Percentiles rank a stretch among this genome's conserved stretches.
These are phyloP conservation scores for Myiopsitta monachus DNA, from an alignment of 2,113 vertebrate genomes.

Conservation along the genomic window DNA sequence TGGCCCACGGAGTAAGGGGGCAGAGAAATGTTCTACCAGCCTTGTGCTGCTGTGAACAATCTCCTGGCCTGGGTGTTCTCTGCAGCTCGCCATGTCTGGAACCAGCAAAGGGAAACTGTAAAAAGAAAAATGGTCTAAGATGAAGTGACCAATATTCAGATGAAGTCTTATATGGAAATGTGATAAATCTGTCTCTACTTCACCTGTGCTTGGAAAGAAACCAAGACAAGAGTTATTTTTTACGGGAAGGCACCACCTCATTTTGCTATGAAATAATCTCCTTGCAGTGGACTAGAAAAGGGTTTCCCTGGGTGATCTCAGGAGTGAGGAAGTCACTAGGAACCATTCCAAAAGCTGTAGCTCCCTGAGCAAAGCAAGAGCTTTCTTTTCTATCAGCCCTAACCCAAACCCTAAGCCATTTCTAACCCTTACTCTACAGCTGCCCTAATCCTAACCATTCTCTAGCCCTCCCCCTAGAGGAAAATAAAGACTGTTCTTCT, in stretches of 20 bases:
- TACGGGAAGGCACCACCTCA: not conserved
- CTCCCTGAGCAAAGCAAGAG: not conserved
- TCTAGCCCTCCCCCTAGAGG: not conserved
- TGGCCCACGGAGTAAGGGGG: not conserved
- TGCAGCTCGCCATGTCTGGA: not conserved
- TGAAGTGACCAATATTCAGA: not conserved
- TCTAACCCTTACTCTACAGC: not conserved
- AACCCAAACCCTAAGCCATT: not conserved
- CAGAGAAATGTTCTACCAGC: not conserved
- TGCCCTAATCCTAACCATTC: not conserved
- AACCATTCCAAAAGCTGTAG: not conserved
- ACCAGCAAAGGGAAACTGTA: not conserved
- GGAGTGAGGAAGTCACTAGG: not conserved
- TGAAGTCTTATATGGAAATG: not conserved
- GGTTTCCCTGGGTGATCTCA: not conserved
- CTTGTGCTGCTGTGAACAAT: not conserved
- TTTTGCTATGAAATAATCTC: not conserved
- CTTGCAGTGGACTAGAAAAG: not conserved
- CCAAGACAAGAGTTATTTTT: not conserved
- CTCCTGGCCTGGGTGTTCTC: accelerated
- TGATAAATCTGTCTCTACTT: slow-evolving; percentile 20
- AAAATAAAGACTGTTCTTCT: not conserved
- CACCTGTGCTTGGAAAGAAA: not conserved
- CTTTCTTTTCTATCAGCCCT: not conserved
- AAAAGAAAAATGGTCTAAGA: not conserved